A percentile compares a stretch with the other conserved stretches of the same genome.
These are phyloP conservation scores for Drosophila mimetica DNA, from an alignment of 2,888 invertebrate species.

Conservation along the genomic window DNA sequence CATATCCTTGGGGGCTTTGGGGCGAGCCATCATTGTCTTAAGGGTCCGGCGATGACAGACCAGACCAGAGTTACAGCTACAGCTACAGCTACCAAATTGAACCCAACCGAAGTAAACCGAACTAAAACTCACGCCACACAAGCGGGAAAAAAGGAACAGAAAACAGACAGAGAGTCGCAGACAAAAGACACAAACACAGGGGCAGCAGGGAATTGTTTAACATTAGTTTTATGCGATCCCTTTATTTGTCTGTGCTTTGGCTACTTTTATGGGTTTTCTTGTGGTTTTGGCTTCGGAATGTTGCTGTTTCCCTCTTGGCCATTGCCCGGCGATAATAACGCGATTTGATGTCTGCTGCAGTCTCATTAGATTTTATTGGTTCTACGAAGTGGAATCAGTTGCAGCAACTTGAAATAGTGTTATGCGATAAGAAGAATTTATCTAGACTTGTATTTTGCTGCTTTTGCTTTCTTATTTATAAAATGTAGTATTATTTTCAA, in stretches of 20 bases:
- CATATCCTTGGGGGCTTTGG: slow-evolving; percentile 62
- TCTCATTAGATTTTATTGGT: slow-evolving; percentile 68
- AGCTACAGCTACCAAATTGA: slow-evolving; percentile 16
- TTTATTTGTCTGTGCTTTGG: slow-evolving; percentile 52
- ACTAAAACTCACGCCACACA: slow-evolving; percentile 17
- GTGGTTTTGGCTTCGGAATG: slow-evolving; percentile 2
- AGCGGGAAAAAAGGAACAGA: slow-evolving; percentile 12
- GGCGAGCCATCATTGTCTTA: slow-evolving; percentile 65
- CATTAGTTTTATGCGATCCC: slow-evolving; percentile 69
- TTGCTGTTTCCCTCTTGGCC: slow-evolving; percentile 42
- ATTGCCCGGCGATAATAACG: slow-evolving; percentile 63
- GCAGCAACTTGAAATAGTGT: not conserved
- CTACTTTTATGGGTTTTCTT: slow-evolving; percentile 61
- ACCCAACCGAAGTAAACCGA: slow-evolving; percentile 18
- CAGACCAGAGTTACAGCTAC: no score
- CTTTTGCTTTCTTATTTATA: no score
- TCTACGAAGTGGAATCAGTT: slow-evolving; percentile 30
- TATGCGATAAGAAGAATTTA: no score
- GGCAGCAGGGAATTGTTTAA: slow-evolving; percentile 49
- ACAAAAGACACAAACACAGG: slow-evolving; percentile 32
- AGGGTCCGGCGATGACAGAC: slow-evolving; percentile 59
- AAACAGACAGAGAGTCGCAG: slow-evolving; percentile 23
- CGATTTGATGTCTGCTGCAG: slow-evolving; percentile 73
- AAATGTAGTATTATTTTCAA: no score
- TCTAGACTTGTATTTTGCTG: no score